Conservation (phyloP, 2,888 invertebrate genomes). For the Macrophya alboannulata region DNA sequence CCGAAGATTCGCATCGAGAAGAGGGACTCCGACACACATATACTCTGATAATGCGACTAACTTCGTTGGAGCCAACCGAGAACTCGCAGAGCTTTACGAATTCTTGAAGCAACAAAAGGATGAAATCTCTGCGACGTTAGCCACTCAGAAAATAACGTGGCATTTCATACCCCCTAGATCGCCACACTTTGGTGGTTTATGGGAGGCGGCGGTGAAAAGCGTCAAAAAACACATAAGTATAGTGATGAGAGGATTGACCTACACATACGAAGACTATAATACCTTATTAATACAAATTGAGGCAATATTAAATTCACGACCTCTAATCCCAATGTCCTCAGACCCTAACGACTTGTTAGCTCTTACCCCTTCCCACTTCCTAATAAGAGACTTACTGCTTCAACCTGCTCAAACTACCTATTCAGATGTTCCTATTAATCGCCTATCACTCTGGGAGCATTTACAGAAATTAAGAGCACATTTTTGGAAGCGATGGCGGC, state of each 20-base stretch:
- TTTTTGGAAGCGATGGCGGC: not conserved
- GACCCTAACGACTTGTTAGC: constrained; percentile 57
- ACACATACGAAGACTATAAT: constrained; percentile 43
- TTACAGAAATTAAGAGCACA: constrained; percentile 5
- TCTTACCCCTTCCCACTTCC: constrained; percentile 62
- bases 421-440: constrained; percentile 44
- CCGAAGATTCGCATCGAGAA: constrained; percentile 59
- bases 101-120: constrained; percentile 12
- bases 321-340: constrained; percentile 26
- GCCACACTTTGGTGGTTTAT: no score
- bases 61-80: constrained; percentile 44
- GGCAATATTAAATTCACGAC: not conserved
- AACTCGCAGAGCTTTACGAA: constrained; percentile 34
- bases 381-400: constrained; percentile 53
- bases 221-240: not conserved
- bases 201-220: constrained; percentile 42
- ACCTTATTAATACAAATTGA: constrained; percentile 36
- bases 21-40: constrained; percentile 58
- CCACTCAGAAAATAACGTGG: constrained; percentile 56
- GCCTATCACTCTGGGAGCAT: constrained; percentile 58
- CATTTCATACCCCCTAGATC: constrained; percentile 54
- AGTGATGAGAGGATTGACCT: not conserved
- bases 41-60: constrained; percentile 41
- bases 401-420: constrained; percentile 54
- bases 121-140: not conserved